Evolutionary conservation across 2,888 invertebrate genomes (phyloP).

Genomic region (Dryobotodes eremita): DNA sequence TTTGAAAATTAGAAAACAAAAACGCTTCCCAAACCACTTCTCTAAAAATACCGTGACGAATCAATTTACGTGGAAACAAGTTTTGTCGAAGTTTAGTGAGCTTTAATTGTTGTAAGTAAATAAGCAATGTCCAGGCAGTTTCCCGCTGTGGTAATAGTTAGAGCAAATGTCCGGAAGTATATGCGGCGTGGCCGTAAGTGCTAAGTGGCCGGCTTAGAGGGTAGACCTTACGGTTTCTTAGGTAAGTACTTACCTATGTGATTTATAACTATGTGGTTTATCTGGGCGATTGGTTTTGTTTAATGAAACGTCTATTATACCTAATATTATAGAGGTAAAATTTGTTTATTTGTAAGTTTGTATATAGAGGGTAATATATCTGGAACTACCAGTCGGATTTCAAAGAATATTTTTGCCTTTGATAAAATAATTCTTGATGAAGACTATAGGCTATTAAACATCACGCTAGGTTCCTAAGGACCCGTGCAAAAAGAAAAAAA

Average conservation of each 20-base stretch:
- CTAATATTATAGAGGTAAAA: too few relatives aligned
- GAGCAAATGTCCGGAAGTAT: conserved; percentile 40
- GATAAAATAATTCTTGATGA: too few relatives aligned
- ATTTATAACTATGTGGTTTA: background rate
- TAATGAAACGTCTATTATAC: background rate
- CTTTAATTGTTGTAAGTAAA: conserved; percentile 30
- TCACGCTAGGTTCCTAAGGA: too few relatives aligned
- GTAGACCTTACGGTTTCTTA: conserved; percentile 37
- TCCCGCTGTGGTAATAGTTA: conserved; percentile 24
- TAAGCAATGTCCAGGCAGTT: conserved; percentile 10
- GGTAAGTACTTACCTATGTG: background rate
- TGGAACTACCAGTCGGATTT: too few relatives aligned
- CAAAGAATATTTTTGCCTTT: too few relatives aligned
- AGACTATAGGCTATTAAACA: too few relatives aligned
- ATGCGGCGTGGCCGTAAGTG: conserved; percentile 34
- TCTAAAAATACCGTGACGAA: background rate
- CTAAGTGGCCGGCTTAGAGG: conserved; percentile 43
- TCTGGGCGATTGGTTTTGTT: background rate
- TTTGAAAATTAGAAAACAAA: conserved; percentile 14
- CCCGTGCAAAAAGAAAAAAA: too few relatives aligned
- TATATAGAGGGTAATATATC: too few relatives aligned
- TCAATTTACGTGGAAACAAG: conserved; percentile 17
- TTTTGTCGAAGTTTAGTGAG: conserved; percentile 1
- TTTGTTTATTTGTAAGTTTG: too few relatives aligned
- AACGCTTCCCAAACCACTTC: background rate